Conservation (phyloP, 2,113 vertebrate genomes). For the Heliornis fulica region DNA sequence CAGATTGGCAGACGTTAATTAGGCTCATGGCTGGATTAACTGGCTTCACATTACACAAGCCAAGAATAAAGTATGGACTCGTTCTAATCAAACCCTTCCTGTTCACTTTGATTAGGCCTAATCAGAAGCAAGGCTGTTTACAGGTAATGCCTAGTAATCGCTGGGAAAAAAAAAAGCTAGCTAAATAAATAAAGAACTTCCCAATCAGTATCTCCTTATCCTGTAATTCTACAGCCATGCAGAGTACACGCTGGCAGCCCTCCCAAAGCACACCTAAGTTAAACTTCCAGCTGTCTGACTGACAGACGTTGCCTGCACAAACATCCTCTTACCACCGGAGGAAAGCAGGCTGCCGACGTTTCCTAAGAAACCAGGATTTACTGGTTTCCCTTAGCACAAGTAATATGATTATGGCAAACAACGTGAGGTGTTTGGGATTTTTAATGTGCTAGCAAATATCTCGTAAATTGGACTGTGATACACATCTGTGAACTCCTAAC, state of each 20-base stretch:
- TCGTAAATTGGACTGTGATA: background rate
- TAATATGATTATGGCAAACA: background rate
- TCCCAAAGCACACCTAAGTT: background rate
- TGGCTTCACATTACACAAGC: background rate
- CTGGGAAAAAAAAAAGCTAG: background rate
- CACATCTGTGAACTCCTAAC: background rate
- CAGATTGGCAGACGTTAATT: background rate
- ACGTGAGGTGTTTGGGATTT: background rate
- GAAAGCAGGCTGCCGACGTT: background rate
- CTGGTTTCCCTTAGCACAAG: background rate
- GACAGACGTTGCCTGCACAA: background rate
- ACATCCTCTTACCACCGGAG: accelerated
- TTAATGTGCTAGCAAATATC: background rate
- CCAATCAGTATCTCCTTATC: background rate
- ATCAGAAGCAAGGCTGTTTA: background rate
- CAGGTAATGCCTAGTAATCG: background rate
- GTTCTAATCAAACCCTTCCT: conserved; percentile 24
- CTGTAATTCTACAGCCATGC: background rate
- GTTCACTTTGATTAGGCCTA: conserved; percentile 23
- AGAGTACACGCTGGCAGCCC: background rate
- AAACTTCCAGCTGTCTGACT: background rate
- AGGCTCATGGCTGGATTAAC: background rate
- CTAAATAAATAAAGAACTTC: background rate
- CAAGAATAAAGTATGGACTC: background rate
- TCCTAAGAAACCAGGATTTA: background rate